These are phyloP conservation scores for Aethina tumida DNA, from an alignment of 1,140 invertebrate species.

Conservation along the genomic window DNA sequence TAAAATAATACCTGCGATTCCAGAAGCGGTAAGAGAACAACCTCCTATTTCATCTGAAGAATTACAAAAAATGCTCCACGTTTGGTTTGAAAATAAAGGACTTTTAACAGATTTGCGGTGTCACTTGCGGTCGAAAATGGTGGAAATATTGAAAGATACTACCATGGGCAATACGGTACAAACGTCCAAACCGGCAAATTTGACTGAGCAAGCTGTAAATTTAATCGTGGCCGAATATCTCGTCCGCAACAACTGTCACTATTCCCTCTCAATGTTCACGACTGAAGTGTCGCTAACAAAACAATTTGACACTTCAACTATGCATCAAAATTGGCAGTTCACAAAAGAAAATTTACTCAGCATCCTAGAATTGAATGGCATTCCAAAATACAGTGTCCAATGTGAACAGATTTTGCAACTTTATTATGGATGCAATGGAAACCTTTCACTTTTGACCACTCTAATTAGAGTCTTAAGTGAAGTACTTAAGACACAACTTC, in stretches of 20 bases:
- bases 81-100: conserved; percentile 46
- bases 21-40: no score
- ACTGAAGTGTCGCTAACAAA: conserved; percentile 40
- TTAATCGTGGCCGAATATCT: conserved; percentile 47
- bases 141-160: conserved; percentile 39
- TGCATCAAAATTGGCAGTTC: conserved; percentile 4
- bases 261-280: conserved; percentile 45
- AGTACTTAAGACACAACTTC: background rate
- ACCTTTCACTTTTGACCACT: conserved; percentile 14
- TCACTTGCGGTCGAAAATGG: conserved; percentile 44
- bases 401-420: conserved; percentile 11
- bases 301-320: conserved; percentile 15
- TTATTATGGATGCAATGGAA: conserved; percentile 13
- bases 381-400: conserved; percentile 14
- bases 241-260: conserved; percentile 42
- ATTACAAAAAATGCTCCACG: conserved; percentile 43
- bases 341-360: conserved; percentile 17
- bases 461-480: conserved; percentile 5
- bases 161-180: conserved; percentile 24
- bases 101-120: conserved; percentile 41
- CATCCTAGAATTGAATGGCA: conserved; percentile 22
- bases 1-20: no score
- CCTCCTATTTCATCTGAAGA: conserved; percentile 35
- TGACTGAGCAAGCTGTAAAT: conserved; percentile 43
- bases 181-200: conserved; percentile 25